A percentile compares a stretch with the other conserved stretches of the same genome.
Conservation (phyloP, 2,888 invertebrate species). For the Epinotia ramella region DNA sequence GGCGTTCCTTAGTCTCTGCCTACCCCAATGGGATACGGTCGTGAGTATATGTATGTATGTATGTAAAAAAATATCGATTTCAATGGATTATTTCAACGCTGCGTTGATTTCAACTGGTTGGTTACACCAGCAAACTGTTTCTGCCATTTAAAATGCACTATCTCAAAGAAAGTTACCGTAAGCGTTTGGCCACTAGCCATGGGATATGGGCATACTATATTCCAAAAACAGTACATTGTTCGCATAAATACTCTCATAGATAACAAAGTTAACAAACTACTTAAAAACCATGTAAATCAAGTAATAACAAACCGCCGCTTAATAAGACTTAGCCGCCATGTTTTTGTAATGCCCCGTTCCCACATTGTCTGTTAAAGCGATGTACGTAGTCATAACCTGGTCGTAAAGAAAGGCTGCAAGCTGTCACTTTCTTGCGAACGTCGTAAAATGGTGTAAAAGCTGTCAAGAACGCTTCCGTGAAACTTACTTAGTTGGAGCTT, state of each 20-base stretch:
- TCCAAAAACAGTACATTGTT: slow-evolving; percentile 2
- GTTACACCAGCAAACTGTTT: background rate
- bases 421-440: slow-evolving; percentile 56
- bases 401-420: slow-evolving; percentile 46
- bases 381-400: slow-evolving; percentile 11
- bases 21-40: too few species aligned
- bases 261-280: background rate
- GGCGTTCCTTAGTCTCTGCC: too few species aligned
- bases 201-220: background rate
- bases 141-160: background rate
- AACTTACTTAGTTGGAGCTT: slow-evolving; percentile 21
- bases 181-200: background rate
- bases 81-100: too few species aligned
- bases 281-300: background rate
- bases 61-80: too few species aligned
- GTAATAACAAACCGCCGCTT: background rate
- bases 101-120: too few species aligned
- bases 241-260: background rate
- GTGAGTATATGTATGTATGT: too few species aligned
- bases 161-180: background rate
- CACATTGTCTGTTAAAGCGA: slow-evolving; percentile 23
- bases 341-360: background rate
- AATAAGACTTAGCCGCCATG: background rate
- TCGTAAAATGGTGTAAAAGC: slow-evolving; percentile 50
- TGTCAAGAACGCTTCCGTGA: slow-evolving; percentile 30